Evolutionary conservation across 2,888 invertebrate species (phyloP).

Genomic region (Torymus texanus): DNA sequence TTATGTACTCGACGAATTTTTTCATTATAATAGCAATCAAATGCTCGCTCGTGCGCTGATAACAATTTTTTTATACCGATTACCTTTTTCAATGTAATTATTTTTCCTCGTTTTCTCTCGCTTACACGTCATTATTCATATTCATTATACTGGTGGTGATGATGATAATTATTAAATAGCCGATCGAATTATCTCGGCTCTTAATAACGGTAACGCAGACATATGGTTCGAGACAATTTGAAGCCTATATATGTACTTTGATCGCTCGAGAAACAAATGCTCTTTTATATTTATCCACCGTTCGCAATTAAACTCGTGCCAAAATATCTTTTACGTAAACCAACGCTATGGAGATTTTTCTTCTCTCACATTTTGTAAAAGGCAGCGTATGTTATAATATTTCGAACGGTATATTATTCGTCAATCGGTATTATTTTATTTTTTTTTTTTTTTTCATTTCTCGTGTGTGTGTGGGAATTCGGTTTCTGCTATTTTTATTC

Average conservation of each 20-base stretch:
- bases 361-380: conserved; percentile 37
- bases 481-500: conserved; percentile 25
- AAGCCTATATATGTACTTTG: conserved; percentile 14
- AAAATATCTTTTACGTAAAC: conserved; percentile 31
- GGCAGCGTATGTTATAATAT: conserved; percentile 54
- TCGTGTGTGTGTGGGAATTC: conserved; percentile 8
- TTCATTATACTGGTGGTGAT: background rate
- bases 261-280: conserved; percentile 9
- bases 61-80: conserved; percentile 51
- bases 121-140: conserved; percentile 34
- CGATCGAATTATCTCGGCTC: conserved; percentile 13
- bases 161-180: conserved; percentile 27
- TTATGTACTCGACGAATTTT: conserved; percentile 19
- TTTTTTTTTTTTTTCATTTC: conserved; percentile 37
- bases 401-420: conserved; percentile 47
- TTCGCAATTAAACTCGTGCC: conserved; percentile 18
- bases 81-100: conserved; percentile 44
- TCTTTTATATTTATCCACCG: conserved; percentile 1
- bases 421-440: conserved; percentile 33
- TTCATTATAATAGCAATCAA: conserved; percentile 11
- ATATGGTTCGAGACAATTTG: conserved; percentile 16
- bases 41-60: conserved; percentile 29
- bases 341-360: conserved; percentile 32
- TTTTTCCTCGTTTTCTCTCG: background rate
- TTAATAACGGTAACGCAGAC: background rate